Conservation (phyloP, 1,140 invertebrate genomes). For the Cylas formicarius region DNA sequence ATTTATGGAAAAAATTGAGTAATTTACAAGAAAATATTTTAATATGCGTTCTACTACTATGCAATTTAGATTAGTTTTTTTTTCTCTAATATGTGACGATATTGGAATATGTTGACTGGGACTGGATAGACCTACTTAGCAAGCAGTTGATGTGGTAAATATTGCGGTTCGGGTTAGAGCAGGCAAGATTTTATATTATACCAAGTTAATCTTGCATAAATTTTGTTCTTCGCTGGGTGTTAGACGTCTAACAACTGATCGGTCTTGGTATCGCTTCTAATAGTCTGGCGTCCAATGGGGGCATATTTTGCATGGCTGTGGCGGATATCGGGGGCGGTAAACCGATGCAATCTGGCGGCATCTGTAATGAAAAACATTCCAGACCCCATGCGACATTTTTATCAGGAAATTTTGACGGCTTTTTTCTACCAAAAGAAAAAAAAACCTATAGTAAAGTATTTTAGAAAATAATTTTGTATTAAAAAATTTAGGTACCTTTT, state of each 20-base stretch:
- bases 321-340: constrained; percentile 21
- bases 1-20: no score
- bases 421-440: constrained; percentile 1
- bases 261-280: constrained; percentile 30
- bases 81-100: no score
- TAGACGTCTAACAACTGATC: constrained; percentile 32
- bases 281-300: constrained; percentile 34
- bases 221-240: constrained; percentile 3
- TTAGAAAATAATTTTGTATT: background rate
- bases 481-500: background rate
- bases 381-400: background rate
- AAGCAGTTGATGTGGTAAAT: no score
- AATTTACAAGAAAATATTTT: no score
- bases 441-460: background rate
- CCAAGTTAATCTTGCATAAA: constrained; percentile 3
- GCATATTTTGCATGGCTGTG: constrained; percentile 27
- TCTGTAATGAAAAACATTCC: constrained; percentile 24
- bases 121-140: no score
- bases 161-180: no score
- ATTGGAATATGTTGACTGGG: no score
- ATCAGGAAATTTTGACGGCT: background rate
- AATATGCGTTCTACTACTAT: no score
- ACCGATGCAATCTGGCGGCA: constrained; percentile 37
- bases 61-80: no score
- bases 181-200: no score